Evolutionary conservation across 2,888 invertebrate species (phyloP).

Genomic region (Aporophyla lueneburgensis): DNA sequence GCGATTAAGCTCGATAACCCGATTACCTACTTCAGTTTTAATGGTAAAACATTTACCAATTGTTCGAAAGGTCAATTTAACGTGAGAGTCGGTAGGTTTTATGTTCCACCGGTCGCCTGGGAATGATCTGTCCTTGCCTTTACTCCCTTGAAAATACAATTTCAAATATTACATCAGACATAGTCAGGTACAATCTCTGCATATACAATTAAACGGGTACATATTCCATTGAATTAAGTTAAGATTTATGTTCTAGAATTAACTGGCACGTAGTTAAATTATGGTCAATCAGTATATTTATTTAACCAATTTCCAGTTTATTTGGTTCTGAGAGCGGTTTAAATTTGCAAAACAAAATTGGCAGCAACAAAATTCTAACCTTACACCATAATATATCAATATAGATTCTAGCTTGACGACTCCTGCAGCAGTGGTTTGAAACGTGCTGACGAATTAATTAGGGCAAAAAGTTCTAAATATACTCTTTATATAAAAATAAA

Average conservation of each 20-base stretch:
- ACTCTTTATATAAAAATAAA: conserved; percentile 59
- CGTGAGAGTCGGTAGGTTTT: conserved; percentile 57
- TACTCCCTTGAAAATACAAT: conserved; percentile 47
- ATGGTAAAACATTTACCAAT: conserved; percentile 63
- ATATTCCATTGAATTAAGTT: conserved; percentile 26
- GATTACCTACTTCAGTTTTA: conserved; percentile 65
- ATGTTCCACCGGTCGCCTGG: conserved; percentile 49
- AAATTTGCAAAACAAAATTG: no score
- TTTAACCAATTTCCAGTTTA: conserved; percentile 21
- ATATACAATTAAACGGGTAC: conserved; percentile 4
- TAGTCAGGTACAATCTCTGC: conserved; percentile 26
- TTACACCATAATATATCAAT: not conserved
- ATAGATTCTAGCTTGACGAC: conserved; percentile 3
- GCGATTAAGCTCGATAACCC: conserved; percentile 63
- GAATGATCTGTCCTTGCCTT: conserved; percentile 51
- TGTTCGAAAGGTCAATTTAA: conserved; percentile 65
- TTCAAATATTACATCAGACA: conserved; percentile 48
- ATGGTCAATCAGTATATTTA: conserved; percentile 12
- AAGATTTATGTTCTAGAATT: conserved; percentile 34
- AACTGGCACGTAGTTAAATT: conserved; percentile 27
- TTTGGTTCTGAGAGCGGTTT: conserved; percentile 7
- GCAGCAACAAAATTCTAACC: not conserved
- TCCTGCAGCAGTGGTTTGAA: not conserved
- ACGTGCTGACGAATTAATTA: conserved; percentile 34
- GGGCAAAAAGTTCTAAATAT: conserved; percentile 49